These are phyloP conservation scores for Cremastobaeus sp. DNA, from an alignment of 2,888 invertebrate species.

Conservation along the genomic window DNA sequence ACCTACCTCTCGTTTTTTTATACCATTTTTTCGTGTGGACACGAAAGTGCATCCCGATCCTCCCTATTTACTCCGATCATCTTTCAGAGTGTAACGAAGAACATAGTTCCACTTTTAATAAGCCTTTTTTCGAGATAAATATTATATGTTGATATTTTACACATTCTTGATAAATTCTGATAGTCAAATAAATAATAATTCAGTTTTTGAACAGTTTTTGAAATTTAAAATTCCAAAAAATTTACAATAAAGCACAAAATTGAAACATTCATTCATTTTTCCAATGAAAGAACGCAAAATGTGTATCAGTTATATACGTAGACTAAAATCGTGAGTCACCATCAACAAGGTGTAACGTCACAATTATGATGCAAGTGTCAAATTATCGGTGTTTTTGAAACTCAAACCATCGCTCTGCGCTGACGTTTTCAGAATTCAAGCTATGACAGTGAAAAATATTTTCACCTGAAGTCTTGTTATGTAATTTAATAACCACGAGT, in stretches of 20 bases:
- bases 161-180: too few species aligned
- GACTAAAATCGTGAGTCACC: conserved; percentile 16
- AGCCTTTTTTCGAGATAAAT: too few species aligned
- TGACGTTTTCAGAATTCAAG: conserved; percentile 40
- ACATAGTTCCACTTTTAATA: too few species aligned
- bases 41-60: conserved; percentile 46
- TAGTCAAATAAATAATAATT: too few species aligned
- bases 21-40: conserved; percentile 52
- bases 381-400: conserved; percentile 51
- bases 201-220: too few species aligned
- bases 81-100: not conserved
- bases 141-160: too few species aligned
- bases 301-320: conserved; percentile 7
- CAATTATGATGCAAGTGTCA: conserved; percentile 22
- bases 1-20: conserved; percentile 59
- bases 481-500: conserved; percentile 1
- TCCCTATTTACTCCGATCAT: conserved; percentile 6
- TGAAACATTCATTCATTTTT: not conserved
- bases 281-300: not conserved
- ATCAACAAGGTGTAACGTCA: conserved; percentile 24
- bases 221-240: too few species aligned
- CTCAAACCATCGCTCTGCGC: conserved; percentile 9
- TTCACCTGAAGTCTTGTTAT: conserved; percentile 34
- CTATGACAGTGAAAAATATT: conserved; percentile 27
- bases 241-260: too few species aligned